A percentile compares a stretch with the other conserved stretches of the same genome.
These are phyloP conservation scores for Metallyticus violacea DNA, from an alignment of 2,888 invertebrate genomes.

Conservation along the genomic window DNA sequence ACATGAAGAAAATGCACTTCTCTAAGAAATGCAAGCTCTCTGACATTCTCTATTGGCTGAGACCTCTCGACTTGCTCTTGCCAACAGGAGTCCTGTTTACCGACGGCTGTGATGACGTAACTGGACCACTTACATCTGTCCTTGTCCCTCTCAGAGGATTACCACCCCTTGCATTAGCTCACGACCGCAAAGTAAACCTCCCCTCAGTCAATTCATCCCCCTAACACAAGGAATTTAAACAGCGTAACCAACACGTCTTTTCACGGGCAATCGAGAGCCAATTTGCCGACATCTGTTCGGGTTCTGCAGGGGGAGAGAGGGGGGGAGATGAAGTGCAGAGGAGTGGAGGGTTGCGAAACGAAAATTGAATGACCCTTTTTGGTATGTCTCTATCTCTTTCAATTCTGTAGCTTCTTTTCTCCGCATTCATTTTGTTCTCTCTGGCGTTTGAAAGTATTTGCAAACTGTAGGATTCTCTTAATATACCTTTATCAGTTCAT, in stretches of 20 bases:
- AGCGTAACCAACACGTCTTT: conserved; percentile 33
- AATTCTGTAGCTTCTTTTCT: background rate
- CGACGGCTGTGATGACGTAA: background rate
- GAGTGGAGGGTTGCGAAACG: background rate
- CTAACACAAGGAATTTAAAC: conserved; percentile 25
- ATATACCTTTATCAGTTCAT: background rate
- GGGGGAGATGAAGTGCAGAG: background rate
- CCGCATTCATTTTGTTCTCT: background rate
- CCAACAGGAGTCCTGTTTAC: too few species aligned
- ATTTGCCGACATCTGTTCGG: conserved; percentile 31
- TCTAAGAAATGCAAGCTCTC: too few species aligned
- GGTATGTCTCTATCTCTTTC: background rate
- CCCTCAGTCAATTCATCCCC: background rate
- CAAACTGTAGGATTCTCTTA: background rate
- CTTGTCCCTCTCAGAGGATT: background rate
- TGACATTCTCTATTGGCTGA: background rate
- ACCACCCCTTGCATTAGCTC: conserved; percentile 9
- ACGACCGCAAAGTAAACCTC: background rate
- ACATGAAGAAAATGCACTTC: too few species aligned
- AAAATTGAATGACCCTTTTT: background rate
- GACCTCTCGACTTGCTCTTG: background rate
- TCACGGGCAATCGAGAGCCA: conserved; percentile 33
- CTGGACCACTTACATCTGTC: background rate
- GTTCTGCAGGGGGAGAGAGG: background rate
- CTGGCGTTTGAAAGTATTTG: background rate